Percentiles rank a stretch among this genome's conserved stretches.
These are phyloP conservation scores for Cichladusa arquata DNA, from an alignment of 2,113 vertebrate species.

Conservation along the genomic window DNA sequence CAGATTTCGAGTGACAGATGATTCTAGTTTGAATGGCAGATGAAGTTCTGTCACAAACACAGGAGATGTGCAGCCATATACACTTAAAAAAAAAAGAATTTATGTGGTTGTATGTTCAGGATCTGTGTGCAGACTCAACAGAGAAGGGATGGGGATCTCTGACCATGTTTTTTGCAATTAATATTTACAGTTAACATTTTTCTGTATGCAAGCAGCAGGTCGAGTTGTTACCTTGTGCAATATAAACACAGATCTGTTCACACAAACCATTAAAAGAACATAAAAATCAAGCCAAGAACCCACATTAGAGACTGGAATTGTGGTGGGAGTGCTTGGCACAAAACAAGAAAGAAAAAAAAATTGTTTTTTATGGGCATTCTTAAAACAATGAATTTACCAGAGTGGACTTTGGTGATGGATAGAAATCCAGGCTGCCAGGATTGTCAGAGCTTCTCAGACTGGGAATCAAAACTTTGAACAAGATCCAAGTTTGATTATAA, in stretches of 20 bases:
- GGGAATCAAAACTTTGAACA: neutral
- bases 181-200: neutral
- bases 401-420: neutral
- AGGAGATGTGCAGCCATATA: neutral
- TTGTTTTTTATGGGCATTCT: neutral
- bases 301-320: neutral
- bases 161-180: neutral
- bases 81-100: neutral
- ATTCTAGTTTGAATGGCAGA: neutral
- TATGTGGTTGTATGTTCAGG: neutral
- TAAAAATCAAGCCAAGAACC: neutral
- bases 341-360: neutral
- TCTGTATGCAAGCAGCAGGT: neutral
- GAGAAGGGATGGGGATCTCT: neutral
- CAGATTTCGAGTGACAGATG: neutral
- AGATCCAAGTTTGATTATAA: neutral
- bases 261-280: neutral
- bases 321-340: neutral
- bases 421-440: neutral
- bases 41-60: neutral
- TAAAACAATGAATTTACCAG: neutral
- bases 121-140: neutral
- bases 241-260: neutral
- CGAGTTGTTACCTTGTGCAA: neutral
- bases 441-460: neutral